Percentiles rank a stretch among this genome's conserved stretches.
These are phyloP conservation scores for Micrasema longulum DNA, from an alignment of 1,140 invertebrate species.

Conservation along the genomic window DNA sequence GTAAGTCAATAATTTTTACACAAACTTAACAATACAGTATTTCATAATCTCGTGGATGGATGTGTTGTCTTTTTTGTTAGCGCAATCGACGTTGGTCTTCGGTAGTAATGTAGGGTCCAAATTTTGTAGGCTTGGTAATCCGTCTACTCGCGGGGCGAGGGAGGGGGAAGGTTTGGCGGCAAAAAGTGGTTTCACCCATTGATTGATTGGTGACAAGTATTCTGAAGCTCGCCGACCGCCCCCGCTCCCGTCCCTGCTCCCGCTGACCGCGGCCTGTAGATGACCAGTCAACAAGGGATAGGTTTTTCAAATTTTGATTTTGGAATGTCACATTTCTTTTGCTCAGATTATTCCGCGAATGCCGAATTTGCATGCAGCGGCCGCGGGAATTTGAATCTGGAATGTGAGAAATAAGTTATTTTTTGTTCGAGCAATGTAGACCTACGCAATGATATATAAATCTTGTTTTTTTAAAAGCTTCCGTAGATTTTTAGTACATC, in stretches of 20 bases:
- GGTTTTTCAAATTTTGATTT: conserved; percentile 25
- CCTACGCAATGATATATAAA: no score
- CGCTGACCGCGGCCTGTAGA: not conserved
- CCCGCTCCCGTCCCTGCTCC: not conserved
- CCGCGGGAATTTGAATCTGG: conserved; percentile 16
- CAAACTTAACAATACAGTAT: no score
- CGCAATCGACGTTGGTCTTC: no score
- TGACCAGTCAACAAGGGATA: conserved; percentile 15
- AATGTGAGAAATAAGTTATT: no score
- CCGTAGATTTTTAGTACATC: no score
- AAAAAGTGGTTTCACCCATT: conserved; percentile 55
- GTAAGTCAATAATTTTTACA: no score
- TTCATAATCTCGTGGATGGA: no score
- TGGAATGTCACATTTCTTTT: conserved; percentile 34
- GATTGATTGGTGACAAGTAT: conserved; percentile 55
- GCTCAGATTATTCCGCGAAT: conserved; percentile 18
- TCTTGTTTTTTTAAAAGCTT: no score
- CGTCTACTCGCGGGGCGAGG: not conserved
- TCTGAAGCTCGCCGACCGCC: conserved; percentile 12
- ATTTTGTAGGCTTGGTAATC: no score
- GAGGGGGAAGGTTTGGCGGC: conserved; percentile 43
- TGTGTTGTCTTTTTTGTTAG: no score
- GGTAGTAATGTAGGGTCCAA: no score
- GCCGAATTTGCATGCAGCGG: conserved; percentile 19
- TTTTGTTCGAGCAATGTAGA: no score